phyloP scores from a whole-genome alignment of 2,888 invertebrate genomes.

The Caenorhabditis afra region DNA sequence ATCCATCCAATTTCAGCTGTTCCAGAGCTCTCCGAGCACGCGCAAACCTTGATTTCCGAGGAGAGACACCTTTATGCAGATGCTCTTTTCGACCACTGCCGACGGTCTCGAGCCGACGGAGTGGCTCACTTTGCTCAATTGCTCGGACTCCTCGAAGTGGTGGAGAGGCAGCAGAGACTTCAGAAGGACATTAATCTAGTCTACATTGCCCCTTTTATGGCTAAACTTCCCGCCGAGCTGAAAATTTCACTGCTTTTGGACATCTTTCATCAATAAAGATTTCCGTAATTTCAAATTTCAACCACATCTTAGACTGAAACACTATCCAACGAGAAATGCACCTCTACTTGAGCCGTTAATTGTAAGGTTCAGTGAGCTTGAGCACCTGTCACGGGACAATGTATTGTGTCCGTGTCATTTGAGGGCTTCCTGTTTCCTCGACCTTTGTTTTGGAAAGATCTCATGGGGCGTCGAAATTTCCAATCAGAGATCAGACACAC shows the following conservation, averaged over 20 bases:
- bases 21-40: conserved; percentile 31
- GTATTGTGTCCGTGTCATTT: no score
- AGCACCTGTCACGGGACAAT: no score
- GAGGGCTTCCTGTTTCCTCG: no score
- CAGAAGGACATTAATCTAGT: conserved; percentile 38
- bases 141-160: conserved; percentile 19
- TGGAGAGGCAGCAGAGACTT: conserved; percentile 29
- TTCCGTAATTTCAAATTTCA: no score
- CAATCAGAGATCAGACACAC: no score
- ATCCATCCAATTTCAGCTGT: no score
- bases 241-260: conserved; percentile 11
- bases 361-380: no score
- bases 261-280: conserved; percentile 24
- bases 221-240: not conserved
- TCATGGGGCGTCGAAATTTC: no score
- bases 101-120: conserved; percentile 11
- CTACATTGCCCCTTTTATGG: conserved; percentile 13
- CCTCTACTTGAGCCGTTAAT: no score
- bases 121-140: conserved; percentile 16
- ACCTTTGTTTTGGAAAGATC: no score
- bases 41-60: conserved; percentile 18
- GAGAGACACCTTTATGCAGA: conserved; percentile 25
- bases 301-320: no score
- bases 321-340: no score
- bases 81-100: conserved; percentile 35